Base-by-base conservation (phyloP, 2,113 vertebrate species). In the Mirounga angustirostris region DNA sequence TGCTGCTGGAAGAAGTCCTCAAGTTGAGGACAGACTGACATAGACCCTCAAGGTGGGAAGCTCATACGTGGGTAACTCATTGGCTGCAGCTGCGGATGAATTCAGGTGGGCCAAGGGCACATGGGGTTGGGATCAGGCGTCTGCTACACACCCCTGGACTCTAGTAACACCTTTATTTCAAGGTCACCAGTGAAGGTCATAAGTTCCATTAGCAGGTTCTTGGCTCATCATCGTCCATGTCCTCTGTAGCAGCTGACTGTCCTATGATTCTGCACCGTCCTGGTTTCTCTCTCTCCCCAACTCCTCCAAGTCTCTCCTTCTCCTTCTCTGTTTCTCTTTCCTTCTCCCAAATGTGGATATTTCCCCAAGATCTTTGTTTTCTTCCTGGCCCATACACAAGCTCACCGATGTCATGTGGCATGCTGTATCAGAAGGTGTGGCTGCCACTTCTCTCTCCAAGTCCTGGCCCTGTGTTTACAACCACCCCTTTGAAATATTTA, bases 401-500 rank as follows among this genome's bases (percentile, higher is more conserved):
- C 33, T 88, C n/a, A 59, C 11, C 10, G 8, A 14, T 2, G 21
- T 91, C 52, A 2, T 30, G 8, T 11, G 56, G 91, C 5, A 11
- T 9, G 9, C 18, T 33, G 4, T 4, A 9, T 50, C 1, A 1
- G 63, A 94, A 18, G 19, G 40, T 1, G 2, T 22, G 8, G 9
- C 58, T 26, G 7, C 67, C 1, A 5, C 5, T 43, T 26, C 13
- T 46, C 15, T 13, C 16, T 61, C 61, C 52, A 50, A 12, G 19
- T 40, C 65, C 54, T n/a, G 5, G 30, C 21, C 21, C 65, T 11
- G 3, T 43, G 63, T 67, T 21, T 46, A 54, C 30, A 71, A 16
- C 69, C 19, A 22, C 83, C 46, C 59, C 78, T 0, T 14, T 58
- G 79, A 87, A 91, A 87, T n/a, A 85, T 4, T 61, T n/a, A 56